phyloP scores from a whole-genome alignment of 2,113 vertebrate genomes.

The Petromus typicus region DNA sequence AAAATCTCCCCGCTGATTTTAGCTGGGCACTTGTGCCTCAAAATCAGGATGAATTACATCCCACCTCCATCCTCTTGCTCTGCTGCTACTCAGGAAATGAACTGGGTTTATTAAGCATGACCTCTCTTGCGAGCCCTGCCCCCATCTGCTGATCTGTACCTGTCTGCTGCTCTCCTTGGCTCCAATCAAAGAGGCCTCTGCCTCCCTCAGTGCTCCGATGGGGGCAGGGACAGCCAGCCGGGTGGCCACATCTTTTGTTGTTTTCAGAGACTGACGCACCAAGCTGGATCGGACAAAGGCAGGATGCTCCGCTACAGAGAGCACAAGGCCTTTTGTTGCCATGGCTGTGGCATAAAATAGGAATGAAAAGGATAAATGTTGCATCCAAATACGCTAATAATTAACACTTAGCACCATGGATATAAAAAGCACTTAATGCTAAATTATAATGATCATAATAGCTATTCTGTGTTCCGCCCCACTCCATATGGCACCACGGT shows the following conservation, averaged over 20 bases:
- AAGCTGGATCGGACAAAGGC: conserved; percentile 65
- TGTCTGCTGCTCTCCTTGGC: conserved; percentile 59
- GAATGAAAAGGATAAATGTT: conserved; percentile 74
- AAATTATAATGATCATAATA: conserved; percentile 72
- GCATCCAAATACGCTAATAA: conserved; percentile 79
- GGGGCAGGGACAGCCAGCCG: conserved; percentile 53
- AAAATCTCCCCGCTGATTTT: conserved; percentile 55
- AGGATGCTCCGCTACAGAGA: conserved; percentile 44
- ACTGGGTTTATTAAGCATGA: conserved; percentile 79
- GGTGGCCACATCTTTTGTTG: conserved; percentile 73
- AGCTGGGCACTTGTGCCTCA: conserved; percentile 9
- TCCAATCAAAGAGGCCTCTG: conserved; percentile 40
- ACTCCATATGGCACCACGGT: conserved; percentile 45
- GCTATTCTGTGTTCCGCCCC: conserved; percentile 58
- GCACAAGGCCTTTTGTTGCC: conserved; percentile 69
- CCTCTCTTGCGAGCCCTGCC: conserved; percentile 68
- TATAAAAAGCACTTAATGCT: conserved; percentile 79
- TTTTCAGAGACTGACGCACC: conserved; percentile 58
- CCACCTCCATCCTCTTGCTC: conserved; percentile 67
- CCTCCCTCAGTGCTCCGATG: not conserved
- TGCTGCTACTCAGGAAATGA: conserved; percentile 74
- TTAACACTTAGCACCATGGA: conserved; percentile 76
- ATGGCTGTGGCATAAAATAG: conserved; percentile 74
- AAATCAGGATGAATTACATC: conserved; percentile 74
- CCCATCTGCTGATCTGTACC: conserved; percentile 62